These are phyloP conservation scores for Apodemus agrarius DNA, from an alignment of 2,797 vertebrate genomes.

Conservation along the genomic window DNA sequence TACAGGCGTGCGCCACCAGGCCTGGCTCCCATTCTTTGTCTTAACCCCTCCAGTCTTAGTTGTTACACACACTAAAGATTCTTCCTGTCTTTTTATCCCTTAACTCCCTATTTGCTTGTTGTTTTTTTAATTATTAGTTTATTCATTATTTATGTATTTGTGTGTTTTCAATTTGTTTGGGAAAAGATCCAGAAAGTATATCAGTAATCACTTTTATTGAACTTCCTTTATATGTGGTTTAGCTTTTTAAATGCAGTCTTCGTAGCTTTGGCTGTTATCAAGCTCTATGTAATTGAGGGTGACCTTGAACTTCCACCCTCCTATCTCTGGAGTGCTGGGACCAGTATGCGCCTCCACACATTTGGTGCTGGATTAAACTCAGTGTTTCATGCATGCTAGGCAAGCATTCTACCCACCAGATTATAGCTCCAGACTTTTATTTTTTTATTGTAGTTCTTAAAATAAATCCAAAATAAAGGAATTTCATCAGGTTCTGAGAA, in stretches of 20 bases:
- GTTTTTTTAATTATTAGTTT: not conserved
- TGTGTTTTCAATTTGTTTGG: not conserved
- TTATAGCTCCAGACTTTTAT: not conserved
- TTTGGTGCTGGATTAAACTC: not conserved
- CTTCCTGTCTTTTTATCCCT: slow-evolving; percentile 19
- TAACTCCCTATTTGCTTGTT: not conserved
- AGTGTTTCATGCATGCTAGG: not conserved
- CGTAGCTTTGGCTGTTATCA: not conserved
- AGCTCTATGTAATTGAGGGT: not conserved
- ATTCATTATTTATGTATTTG: not conserved
- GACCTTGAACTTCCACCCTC: not conserved
- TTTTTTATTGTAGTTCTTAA: slow-evolving; percentile 46
- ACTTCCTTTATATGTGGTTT: not conserved
- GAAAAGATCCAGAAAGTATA: not conserved
- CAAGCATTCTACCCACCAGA: not conserved
- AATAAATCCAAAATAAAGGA: slow-evolving; percentile 49
- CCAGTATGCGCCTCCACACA: not conserved
- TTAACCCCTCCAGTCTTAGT: not conserved
- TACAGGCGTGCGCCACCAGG: no score
- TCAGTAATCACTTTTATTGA: slow-evolving; percentile 26
- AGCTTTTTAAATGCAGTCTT: not conserved
- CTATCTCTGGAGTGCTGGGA: not conserved
- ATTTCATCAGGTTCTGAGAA: slow-evolving; percentile 63
- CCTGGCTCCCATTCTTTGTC: no score
- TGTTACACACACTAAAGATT: slow-evolving; percentile 31